phyloP scores from a whole-genome alignment of 2,113 vertebrate species.

The Seriola rivoliana region DNA sequence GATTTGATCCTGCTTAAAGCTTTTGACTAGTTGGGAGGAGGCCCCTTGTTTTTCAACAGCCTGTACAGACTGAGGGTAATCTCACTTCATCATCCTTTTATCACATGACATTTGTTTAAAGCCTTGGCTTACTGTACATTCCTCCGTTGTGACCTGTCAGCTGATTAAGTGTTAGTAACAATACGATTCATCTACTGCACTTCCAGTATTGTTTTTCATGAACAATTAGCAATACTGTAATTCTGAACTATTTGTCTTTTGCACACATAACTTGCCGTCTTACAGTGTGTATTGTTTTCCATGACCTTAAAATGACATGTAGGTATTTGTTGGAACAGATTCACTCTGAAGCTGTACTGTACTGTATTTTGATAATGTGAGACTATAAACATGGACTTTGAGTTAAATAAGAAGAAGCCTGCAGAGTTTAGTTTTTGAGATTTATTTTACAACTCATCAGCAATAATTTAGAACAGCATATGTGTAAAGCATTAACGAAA shows the following conservation, averaged over 20 bases:
- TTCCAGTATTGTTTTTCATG: slow-evolving; percentile 11
- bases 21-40: slow-evolving; percentile 55
- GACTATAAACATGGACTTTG: background rate
- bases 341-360: background rate
- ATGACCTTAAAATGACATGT: background rate
- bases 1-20: slow-evolving; percentile 48
- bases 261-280: background rate
- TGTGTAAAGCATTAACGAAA: slow-evolving; percentile 97
- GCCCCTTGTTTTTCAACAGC: slow-evolving; percentile 69
- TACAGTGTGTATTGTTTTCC: background rate
- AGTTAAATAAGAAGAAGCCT: slow-evolving; percentile 48
- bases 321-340: background rate
- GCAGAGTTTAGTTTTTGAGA: slow-evolving; percentile 87
- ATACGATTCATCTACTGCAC: slow-evolving; percentile 27
- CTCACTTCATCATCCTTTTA: slow-evolving; percentile 68
- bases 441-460: slow-evolving; percentile 94
- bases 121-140: slow-evolving; percentile 78
- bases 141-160: slow-evolving; percentile 74
- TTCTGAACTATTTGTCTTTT: background rate
- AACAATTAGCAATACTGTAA: background rate
- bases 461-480: slow-evolving; percentile 98
- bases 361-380: background rate
- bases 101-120: slow-evolving; percentile 81
- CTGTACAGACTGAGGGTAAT: slow-evolving; percentile 66
- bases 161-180: slow-evolving; percentile 65